These are phyloP conservation scores for Galbula dea DNA, from an alignment of 2,113 vertebrate genomes.

Conservation along the genomic window DNA sequence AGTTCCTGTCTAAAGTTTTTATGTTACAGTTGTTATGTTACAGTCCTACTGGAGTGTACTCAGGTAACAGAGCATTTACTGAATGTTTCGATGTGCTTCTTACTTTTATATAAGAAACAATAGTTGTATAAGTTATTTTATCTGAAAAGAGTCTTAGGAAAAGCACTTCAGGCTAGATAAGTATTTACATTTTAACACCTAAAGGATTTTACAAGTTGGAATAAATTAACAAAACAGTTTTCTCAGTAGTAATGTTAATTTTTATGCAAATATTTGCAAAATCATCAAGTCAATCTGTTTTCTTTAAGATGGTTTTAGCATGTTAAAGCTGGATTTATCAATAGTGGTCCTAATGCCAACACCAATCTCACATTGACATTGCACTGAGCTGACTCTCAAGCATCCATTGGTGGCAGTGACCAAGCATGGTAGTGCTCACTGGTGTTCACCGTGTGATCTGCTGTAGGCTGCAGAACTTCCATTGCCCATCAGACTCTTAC, in stretches of 20 bases:
- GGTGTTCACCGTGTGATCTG: neutral
- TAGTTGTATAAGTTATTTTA: neutral
- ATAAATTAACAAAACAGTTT: constrained; percentile 43
- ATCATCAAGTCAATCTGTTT: neutral
- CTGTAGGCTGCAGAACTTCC: neutral
- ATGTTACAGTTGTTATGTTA: no score
- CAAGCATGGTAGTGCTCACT: neutral
- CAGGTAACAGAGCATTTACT: neutral
- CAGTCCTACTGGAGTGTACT: neutral
- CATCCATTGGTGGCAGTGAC: no score
- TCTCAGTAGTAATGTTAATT: constrained; percentile 2
- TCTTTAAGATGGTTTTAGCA: constrained; percentile 14
- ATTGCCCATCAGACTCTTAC: neutral
- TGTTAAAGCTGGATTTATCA: neutral
- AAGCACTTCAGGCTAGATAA: constrained; percentile 34
- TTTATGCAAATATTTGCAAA: constrained; percentile 60
- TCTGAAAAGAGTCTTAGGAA: constrained; percentile 16
- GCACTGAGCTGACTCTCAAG: no score
- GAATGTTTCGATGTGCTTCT: neutral
- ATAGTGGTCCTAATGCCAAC: neutral
- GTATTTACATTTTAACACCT: constrained; percentile 50
- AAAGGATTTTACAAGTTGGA: constrained; percentile 24
- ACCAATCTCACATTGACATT: no score
- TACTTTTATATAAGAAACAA: constrained; percentile 29
- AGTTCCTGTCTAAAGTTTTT: neutral